Percentiles rank a stretch among this genome's conserved stretches.
Conservation (phyloP, 2,113 vertebrate species). For the Dromiciops gliroides region DNA sequence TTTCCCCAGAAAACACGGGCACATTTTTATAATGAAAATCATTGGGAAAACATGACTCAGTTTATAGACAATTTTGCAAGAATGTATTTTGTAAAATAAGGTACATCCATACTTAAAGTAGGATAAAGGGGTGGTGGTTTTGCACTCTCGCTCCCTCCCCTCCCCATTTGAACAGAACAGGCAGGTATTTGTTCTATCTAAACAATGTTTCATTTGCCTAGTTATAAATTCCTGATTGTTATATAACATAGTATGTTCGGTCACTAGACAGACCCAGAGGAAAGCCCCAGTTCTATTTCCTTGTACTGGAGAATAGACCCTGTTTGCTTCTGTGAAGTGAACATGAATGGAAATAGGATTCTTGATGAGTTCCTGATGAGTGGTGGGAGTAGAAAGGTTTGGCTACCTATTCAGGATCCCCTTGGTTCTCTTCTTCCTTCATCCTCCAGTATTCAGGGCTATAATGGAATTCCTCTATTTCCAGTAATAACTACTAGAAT, state of each 20-base stretch:
- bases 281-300: not conserved
- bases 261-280: not conserved
- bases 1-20: slow-evolving; percentile 12
- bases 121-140: not conserved
- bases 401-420: not conserved
- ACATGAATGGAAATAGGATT: not conserved
- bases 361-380: not conserved
- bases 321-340: not conserved
- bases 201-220: too few relatives aligned
- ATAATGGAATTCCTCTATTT: not conserved
- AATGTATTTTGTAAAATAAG: not conserved
- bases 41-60: not conserved
- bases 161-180: not conserved
- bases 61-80: slow-evolving; percentile 45
- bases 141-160: too few relatives aligned
- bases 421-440: not conserved
- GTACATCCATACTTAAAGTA: not conserved
- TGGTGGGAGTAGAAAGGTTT: not conserved
- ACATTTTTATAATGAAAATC: slow-evolving; percentile 15
- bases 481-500: not conserved
- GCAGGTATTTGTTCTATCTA: not conserved
- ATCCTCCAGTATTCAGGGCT: not conserved
- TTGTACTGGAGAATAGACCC: not conserved
- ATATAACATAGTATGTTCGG: not conserved
- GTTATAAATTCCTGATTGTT: too few relatives aligned